Base-by-base conservation (phyloP, 2,797 vertebrate genomes). In the Takifugu ocellatus region DNA sequence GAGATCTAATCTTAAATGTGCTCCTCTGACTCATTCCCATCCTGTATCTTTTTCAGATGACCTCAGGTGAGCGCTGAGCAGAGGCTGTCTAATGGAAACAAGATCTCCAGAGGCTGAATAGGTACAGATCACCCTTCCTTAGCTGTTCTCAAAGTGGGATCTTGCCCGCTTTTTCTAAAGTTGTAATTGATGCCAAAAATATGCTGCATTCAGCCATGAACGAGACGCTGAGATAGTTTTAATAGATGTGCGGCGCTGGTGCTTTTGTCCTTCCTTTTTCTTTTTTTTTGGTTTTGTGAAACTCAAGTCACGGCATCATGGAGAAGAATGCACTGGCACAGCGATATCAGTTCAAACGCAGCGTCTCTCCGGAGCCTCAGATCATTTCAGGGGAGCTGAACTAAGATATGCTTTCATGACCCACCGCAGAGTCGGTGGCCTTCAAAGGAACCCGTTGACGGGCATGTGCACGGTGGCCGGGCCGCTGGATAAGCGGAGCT, bases 331-430 rank as follows among this genome's bases (percentile, higher is more conserved):
- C 81, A 66, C 69, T 63, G 80, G 68, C 76, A 75, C 70, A 77
- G 76, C 84, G 86, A 87, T 91, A 89, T 90, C 87, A 88, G 87
- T 90, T 90, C 86, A 91, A 90, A 88, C 85, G 68, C 58, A 24
- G 48, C 63, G 68, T 79, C 68, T 78, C 69, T 78, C 75, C 60
- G 72, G 64, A 81, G 71, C 72, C 74, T 84, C 63, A 77, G 79
- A 89, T 85, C 71, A 70, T 79, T 75, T 83, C 75, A 81, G 65
- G 77, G 73, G 77, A 80, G 61, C 63, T 78, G 75, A 83, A 80
- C 81, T 78, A 63, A 86, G 85, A 89, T 88, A 78, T 79, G 85
- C 81, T 89, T 85, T 89, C 87, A 88, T 89, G 84, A 75, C 79
- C 88, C 81, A 86, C 85, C 85, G 59, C 85, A 68, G 79, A 84